Evolutionary conservation across 1,140 invertebrate genomes (phyloP).

Genomic region (Drosophila ironensis): DNA sequence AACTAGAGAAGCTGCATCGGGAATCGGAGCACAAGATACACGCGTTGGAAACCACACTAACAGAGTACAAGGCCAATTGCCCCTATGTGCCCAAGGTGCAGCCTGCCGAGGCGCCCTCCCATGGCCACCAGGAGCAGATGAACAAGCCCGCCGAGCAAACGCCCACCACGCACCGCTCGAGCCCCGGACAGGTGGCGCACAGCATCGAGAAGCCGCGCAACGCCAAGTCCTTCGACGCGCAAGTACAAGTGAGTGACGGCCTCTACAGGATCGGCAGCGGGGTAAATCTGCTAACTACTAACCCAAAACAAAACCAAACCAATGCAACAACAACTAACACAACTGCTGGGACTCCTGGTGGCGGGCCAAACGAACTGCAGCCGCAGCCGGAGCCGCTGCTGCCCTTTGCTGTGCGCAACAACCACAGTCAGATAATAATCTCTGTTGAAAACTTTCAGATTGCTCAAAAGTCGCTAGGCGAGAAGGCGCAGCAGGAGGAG

Average conservation of each 20-base stretch:
- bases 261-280: constrained; percentile 72
- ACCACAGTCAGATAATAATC: constrained; percentile 77
- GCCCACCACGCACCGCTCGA: constrained; percentile 34
- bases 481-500: constrained; percentile 49
- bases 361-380: constrained; percentile 17
- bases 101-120: constrained; percentile 24
- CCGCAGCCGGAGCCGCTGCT: constrained; percentile 13
- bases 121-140: constrained; percentile 38
- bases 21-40: constrained; percentile 55
- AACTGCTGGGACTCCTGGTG: constrained; percentile 37
- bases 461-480: constrained; percentile 55
- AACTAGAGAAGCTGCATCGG: constrained; percentile 47
- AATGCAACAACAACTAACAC: constrained; percentile 15
- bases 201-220: constrained; percentile 69
- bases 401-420: constrained; percentile 49
- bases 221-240: constrained; percentile 72
- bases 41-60: constrained; percentile 39
- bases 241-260: constrained; percentile 79
- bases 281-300: constrained; percentile 62
- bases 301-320: constrained; percentile 40
- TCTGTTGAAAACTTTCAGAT: constrained; percentile 83
- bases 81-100: constrained; percentile 52
- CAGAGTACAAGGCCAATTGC: constrained; percentile 60
- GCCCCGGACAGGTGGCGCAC: constrained; percentile 33
- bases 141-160: constrained; percentile 43